Percentiles rank a stretch among this genome's conserved stretches.
phyloP scores from a whole-genome alignment of 64 coral and sea anemone species.

The Platygyra sinensis region DNA sequence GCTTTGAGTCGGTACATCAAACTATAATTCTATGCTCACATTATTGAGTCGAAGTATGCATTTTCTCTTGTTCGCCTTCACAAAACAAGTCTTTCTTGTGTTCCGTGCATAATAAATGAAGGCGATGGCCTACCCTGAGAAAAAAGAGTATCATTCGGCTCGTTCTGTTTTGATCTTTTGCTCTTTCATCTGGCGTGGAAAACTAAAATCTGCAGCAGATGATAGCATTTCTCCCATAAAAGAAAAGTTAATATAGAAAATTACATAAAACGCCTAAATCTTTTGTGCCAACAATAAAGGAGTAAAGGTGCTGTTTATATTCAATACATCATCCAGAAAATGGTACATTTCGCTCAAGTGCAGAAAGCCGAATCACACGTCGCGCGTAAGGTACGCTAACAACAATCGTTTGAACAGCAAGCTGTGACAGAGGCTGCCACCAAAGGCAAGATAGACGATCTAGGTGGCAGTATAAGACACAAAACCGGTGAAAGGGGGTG shows the following conservation, averaged over 20 bases:
- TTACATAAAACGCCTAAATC: slow-evolving; percentile 45
- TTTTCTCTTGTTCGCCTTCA: slow-evolving; percentile 19
- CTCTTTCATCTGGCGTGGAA: slow-evolving; percentile 45
- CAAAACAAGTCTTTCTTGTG: slow-evolving; percentile 25
- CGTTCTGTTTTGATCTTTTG: slow-evolving; percentile 12
- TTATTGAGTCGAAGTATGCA: neutral
- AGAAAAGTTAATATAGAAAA: slow-evolving; percentile 58
- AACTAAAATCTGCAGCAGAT: slow-evolving; percentile 43
- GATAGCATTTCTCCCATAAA: slow-evolving; percentile 37
- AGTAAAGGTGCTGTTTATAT: slow-evolving; percentile 55
- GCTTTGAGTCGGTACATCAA: slow-evolving; percentile 34
- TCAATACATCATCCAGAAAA: slow-evolving; percentile 57
- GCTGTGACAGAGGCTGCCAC: slow-evolving; percentile 1
- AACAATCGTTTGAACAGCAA: slow-evolving; percentile 8
- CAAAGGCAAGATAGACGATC: neutral
- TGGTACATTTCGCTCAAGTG: slow-evolving; percentile 18
- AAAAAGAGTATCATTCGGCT: slow-evolving; percentile 13
- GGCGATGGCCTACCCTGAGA: slow-evolving; percentile 17
- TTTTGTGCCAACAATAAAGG: slow-evolving; percentile 40
- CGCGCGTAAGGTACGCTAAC: neutral
- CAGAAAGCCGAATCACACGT: slow-evolving; percentile 17
- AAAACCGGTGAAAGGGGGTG: slow-evolving; percentile 49
- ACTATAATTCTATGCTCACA: slow-evolving; percentile 17
- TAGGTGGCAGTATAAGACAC: slow-evolving; percentile 3
- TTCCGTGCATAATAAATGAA: slow-evolving; percentile 46